Percentiles rank a stretch among this genome's conserved stretches.
Conservation (phyloP, 1,140 invertebrate genomes). For the Marisa cornuarietis region DNA sequence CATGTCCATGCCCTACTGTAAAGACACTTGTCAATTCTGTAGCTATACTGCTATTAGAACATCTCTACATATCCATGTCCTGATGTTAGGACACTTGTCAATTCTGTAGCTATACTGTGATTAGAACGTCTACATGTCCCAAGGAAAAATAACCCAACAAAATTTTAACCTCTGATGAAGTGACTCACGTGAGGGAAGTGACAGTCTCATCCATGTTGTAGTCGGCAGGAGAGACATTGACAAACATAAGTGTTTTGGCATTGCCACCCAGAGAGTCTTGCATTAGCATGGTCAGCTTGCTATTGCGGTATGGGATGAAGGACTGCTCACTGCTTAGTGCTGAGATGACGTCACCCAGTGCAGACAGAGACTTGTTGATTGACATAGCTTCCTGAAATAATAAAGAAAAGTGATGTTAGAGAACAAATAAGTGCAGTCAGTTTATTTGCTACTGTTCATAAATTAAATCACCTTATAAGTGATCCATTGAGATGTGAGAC, state of each 20-base stretch:
- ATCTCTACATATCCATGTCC: no score
- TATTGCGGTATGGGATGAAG: conserved; percentile 69
- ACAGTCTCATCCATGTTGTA: conserved; percentile 69
- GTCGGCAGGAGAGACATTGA: conserved; percentile 70
- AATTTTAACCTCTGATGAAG: background rate
- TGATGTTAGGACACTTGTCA: no score
- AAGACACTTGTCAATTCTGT: no score
- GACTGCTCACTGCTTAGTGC: conserved; percentile 74
- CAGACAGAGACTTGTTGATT: conserved; percentile 84
- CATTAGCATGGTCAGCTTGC: conserved; percentile 71
- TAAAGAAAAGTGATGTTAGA: background rate
- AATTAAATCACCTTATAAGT: no score
- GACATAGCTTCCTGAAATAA: conserved; percentile 87
- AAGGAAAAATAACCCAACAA: background rate
- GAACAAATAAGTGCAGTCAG: no score
- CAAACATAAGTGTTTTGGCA: conserved; percentile 72
- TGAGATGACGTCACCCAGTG: conserved; percentile 80
- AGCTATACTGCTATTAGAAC: no score
- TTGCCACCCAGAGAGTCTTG: conserved; percentile 72
- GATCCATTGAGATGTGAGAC: no score
- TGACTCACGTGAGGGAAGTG: conserved; percentile 67
- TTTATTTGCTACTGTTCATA: no score
- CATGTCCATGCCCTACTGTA: no score
- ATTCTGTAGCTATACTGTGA: no score
- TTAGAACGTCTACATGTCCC: background rate